Conservation (phyloP, 2,797 vertebrate genomes). For the Hafferia zeledoni region DNA sequence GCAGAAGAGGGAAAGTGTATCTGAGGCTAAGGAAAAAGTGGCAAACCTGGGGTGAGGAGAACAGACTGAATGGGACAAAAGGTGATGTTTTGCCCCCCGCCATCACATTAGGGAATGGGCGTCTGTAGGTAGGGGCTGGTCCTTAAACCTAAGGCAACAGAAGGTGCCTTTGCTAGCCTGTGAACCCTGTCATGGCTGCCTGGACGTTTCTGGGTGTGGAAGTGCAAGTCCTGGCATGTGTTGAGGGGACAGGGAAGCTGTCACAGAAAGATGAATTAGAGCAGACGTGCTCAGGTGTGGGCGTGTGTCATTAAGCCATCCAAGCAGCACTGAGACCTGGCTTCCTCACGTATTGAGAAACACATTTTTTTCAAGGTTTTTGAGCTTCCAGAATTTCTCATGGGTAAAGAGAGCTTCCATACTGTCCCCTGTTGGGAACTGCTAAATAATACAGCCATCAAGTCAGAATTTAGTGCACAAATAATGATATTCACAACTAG, state of each 20-base stretch:
- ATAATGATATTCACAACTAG: conserved; percentile 54
- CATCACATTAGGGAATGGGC: not conserved
- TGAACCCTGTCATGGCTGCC: rapidly evolving
- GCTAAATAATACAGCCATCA: conserved; percentile 32
- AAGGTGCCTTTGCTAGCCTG: not conserved
- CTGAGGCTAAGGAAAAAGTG: not conserved
- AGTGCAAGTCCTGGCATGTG: not conserved
- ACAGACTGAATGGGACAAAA: not conserved
- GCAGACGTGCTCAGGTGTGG: conserved; percentile 20
- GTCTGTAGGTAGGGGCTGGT: not conserved
- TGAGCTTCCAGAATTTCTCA: not conserved
- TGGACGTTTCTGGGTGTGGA: conserved; percentile 23
- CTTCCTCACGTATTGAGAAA: not conserved
- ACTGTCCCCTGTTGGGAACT: conserved; percentile 33
- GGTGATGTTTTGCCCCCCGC: not conserved
- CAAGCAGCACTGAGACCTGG: not conserved
- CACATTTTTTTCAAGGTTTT: not conserved
- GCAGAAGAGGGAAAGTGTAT: not conserved
- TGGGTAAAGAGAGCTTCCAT: not conserved
- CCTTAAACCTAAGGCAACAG: not conserved
- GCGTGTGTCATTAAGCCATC: not conserved
- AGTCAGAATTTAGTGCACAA: conserved; percentile 33
- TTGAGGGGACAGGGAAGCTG: not conserved
- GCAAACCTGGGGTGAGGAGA: not conserved
- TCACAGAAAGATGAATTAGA: not conserved